Percentiles rank a stretch among this genome's conserved stretches.
Evolutionary conservation across 2,797 vertebrate species (phyloP).

Genomic region (Serranus cabrilla): DNA sequence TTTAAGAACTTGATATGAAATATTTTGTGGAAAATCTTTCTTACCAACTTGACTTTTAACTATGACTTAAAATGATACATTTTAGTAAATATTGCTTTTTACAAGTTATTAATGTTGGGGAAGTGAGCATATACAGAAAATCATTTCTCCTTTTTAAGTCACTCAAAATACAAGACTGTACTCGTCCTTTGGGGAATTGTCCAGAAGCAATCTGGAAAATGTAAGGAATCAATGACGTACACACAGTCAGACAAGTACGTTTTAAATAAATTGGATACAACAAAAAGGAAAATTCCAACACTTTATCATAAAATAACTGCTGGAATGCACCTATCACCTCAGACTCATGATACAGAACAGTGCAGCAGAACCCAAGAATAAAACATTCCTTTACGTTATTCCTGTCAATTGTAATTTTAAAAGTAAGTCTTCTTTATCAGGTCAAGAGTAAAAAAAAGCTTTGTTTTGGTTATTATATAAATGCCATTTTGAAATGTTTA

Average conservation of each 20-base stretch:
- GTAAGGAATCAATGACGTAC: not conserved
- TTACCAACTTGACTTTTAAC: not conserved
- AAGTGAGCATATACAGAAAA: conserved; percentile 7
- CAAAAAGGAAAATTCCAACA: conserved; percentile 7
- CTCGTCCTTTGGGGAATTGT: not conserved
- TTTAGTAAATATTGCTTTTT: not conserved
- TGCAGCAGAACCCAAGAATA: not conserved
- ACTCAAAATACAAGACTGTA: not conserved
- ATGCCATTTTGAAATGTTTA: not conserved
- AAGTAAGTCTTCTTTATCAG: conserved; percentile 11
- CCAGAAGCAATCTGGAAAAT: conserved; percentile 20
- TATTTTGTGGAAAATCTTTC: not conserved
- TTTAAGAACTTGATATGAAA: not conserved
- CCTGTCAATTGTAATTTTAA: not conserved
- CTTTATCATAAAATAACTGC: conserved; percentile 4
- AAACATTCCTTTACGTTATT: not conserved
- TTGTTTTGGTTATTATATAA: not conserved
- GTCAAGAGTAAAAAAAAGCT: not conserved
- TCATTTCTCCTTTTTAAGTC: conserved; percentile 1
- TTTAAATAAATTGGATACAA: not conserved
- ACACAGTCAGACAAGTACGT: not conserved
- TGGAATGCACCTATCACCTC: conserved; percentile 7
- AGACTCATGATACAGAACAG: conserved; percentile 26
- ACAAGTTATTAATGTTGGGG: not conserved
- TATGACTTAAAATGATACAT: not conserved